Base-by-base conservation (phyloP, 2,888 invertebrate genomes). In the Cecidostiba fungosa region DNA sequence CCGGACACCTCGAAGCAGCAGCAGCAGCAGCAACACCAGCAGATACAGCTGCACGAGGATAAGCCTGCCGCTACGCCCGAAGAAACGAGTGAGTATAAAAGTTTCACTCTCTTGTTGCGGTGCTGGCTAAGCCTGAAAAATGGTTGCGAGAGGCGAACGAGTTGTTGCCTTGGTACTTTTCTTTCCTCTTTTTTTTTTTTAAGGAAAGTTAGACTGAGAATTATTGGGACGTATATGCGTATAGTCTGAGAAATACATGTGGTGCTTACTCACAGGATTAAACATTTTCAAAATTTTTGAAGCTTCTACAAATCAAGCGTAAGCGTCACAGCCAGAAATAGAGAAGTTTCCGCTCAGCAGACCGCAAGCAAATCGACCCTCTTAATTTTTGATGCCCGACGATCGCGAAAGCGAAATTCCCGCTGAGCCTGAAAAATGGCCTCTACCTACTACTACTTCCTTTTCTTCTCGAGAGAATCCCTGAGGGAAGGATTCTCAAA, bases 401-500 rank as follows among this genome's bases (percentile, higher is more conserved):
- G 26, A 66, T n/a, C 32, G 29, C 10, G 62, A 62, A 62, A 66
- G 66, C 29, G 54, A 66, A 66, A 26, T 66, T 66, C 66, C 26
- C 66, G 66, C 66, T 66, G 26, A 66, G 66, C 29, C 29, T 66
- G 66, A 66, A 66, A 66, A 66, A 66, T 66, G 26, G 66, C 66
- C 23, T 29, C 29, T 10, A 29, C n/a, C 16, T 6, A 4, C 5
- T 29, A 66, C 59, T 14, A 12, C 66, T 14, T 26, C 29, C 66
- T 66, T 66, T 43, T 26, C 66, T 66, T 66, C 66, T 4, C 3
- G 29, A 66, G 3, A 66, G 43, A 66, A 32, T n/a, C 36, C 8
- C n/a, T 16, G 5, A 54, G 10, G 36, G 54, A 69, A 59, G 19
- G 79, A 80, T 80, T 80, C 70, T 80, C 79, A 80, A 80, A 80